Evolutionary conservation across 1,140 invertebrate genomes (phyloP).

Genomic region (Calephelis nemesis): DNA sequence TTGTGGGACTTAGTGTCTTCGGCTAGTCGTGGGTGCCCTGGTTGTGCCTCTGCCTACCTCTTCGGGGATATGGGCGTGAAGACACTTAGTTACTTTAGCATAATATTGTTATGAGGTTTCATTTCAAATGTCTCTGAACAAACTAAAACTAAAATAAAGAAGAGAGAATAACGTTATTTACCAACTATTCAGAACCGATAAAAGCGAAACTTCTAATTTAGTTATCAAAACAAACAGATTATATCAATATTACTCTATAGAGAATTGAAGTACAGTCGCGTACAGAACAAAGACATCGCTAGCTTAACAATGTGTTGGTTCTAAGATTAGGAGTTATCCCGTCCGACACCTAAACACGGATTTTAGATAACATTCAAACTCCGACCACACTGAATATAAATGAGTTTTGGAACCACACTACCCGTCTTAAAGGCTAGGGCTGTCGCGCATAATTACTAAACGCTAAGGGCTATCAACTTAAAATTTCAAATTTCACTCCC

Average conservation of each 20-base stretch:
- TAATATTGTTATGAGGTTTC: too few species aligned
- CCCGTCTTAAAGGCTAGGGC: conserved; percentile 53
- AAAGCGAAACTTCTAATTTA: conserved; percentile 24
- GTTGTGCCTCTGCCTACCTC: too few species aligned
- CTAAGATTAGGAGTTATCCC: conserved; percentile 73
- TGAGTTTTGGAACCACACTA: conserved; percentile 67
- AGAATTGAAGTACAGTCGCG: conserved; percentile 34
- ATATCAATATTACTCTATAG: conserved; percentile 37
- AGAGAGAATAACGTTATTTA: not conserved
- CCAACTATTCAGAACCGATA: conserved; percentile 4
- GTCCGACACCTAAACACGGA: conserved; percentile 77
- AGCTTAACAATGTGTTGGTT: conserved; percentile 75
- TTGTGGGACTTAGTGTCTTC: too few species aligned
- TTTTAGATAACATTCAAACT: conserved; percentile 78
- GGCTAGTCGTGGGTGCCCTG: too few species aligned
- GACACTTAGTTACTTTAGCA: too few species aligned
- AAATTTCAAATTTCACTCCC: conserved; percentile 10
- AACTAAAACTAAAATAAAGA: not conserved
- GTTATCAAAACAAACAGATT: conserved; percentile 21
- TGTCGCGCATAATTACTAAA: conserved; percentile 67
- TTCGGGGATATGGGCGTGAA: too few species aligned
- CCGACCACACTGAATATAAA: conserved; percentile 76
- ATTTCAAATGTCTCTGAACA: too few species aligned
- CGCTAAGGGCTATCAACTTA: conserved; percentile 28
- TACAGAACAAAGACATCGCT: conserved; percentile 62